Evolutionary conservation across 2,888 invertebrate species (phyloP).

Genomic region (Drosophila ochracea): DNA sequence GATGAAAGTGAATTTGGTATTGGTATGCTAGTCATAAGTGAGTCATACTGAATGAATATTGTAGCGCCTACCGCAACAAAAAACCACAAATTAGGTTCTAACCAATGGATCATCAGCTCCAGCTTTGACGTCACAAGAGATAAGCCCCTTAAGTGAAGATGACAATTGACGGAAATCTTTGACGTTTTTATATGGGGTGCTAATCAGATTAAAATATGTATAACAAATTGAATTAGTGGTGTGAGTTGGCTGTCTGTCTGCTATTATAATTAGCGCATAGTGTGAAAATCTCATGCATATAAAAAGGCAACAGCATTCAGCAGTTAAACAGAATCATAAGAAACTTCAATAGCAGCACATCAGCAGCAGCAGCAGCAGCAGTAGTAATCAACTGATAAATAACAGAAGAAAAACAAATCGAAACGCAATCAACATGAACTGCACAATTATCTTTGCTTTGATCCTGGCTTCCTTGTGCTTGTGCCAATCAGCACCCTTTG

Average conservation of each 20-base stretch:
- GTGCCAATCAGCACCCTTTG: constrained; percentile 42
- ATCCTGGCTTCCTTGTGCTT: constrained; percentile 30
- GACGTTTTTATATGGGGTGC: constrained; percentile 33
- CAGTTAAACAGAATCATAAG: constrained; percentile 61
- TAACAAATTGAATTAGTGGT: constrained; percentile 56
- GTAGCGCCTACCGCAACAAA: constrained; percentile 63
- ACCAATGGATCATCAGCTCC: constrained; percentile 19
- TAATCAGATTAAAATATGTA: constrained; percentile 56
- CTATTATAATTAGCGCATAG: constrained; percentile 64
- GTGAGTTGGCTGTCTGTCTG: constrained; percentile 47
- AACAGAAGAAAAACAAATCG: background rate
- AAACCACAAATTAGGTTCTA: constrained; percentile 40
- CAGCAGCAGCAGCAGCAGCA: constrained; percentile 3
- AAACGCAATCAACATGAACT: constrained; percentile 48
- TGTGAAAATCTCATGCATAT: constrained; percentile 55
- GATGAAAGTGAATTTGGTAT: background rate
- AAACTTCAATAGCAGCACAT: constrained; percentile 44
- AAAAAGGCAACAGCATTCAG: constrained; percentile 25
- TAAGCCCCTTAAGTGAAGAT: constrained; percentile 19
- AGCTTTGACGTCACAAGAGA: constrained; percentile 50
- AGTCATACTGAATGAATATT: constrained; percentile 33
- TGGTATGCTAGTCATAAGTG: constrained; percentile 11
- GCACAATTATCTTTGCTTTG: constrained; percentile 19
- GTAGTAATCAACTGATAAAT: constrained; percentile 3
- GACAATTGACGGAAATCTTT: constrained; percentile 58